phyloP scores from a whole-genome alignment of 1,140 invertebrate genomes.

The Carcinoscorpius rotundicauda region DNA sequence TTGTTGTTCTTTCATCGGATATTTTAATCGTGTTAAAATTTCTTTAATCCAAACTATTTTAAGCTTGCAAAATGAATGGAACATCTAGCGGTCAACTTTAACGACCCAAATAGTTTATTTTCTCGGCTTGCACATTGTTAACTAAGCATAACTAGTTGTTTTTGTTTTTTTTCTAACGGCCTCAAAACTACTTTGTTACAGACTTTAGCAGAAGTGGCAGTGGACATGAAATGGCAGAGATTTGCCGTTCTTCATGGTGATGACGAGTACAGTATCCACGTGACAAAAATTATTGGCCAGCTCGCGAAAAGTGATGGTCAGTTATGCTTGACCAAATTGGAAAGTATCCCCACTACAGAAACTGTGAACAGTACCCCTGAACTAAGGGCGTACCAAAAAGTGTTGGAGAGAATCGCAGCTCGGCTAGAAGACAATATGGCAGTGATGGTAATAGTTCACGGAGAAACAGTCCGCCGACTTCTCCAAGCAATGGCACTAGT shows the following conservation, averaged over 20 bases:
- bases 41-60: not conserved
- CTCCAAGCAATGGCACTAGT: conserved; percentile 6
- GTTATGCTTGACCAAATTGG: conserved; percentile 18
- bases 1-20: too few species aligned
- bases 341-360: conserved; percentile 17
- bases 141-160: not conserved
- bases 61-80: not conserved
- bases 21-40: not conserved
- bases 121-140: not conserved
- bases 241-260: conserved; percentile 29
- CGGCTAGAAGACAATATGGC: conserved; percentile 20
- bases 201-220: conserved; percentile 27
- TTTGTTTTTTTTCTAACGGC: not conserved
- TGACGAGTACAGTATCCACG: conserved; percentile 26
- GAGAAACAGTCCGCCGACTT: conserved; percentile 13
- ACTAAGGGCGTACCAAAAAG: not conserved
- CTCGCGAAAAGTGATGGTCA: conserved; percentile 17
- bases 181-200: conserved; percentile 18
- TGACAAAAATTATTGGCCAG: conserved; percentile 25
- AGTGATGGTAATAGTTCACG: conserved; percentile 19
- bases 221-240: conserved; percentile 30
- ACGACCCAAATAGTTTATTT: not conserved
- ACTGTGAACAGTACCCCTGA: conserved; percentile 9
- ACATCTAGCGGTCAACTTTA: not conserved
- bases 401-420: conserved; percentile 26